These are phyloP conservation scores for Rhombomys opimus DNA, from an alignment of 2,113 vertebrate genomes.

Conservation along the genomic window DNA sequence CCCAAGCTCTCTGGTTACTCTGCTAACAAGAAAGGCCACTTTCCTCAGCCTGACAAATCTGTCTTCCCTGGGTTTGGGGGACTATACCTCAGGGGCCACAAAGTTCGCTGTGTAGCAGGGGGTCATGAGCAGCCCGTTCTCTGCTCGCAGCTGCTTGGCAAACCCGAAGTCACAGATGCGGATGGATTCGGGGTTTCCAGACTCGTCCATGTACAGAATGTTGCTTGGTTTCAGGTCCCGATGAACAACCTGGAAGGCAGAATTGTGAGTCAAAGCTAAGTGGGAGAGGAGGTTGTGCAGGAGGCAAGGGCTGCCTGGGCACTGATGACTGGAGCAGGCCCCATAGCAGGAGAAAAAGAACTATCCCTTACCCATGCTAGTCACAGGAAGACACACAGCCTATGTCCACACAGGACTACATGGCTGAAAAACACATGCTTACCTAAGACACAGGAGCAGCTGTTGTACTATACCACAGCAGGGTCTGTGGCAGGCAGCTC, in stretches of 20 bases:
- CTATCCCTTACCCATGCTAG: not conserved
- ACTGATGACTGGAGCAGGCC: not conserved
- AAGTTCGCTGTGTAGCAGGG: constrained; percentile 98
- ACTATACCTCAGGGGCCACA: constrained; percentile 95
- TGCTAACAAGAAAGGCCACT: not conserved
- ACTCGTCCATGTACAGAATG: constrained; percentile 96
- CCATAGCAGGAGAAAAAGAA: not conserved
- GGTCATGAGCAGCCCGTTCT: constrained; percentile 97
- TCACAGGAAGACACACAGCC: too few relatives aligned
- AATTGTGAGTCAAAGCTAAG: accelerated
- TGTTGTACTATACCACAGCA: accelerated
- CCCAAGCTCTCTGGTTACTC: accelerated
- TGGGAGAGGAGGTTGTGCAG: accelerated
- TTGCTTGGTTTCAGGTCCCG: constrained; percentile 97
- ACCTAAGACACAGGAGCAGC: accelerated
- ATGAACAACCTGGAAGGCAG: constrained; percentile 92
- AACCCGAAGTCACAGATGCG: constrained; percentile 96
- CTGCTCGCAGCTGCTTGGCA: constrained; percentile 95
- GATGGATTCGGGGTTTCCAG: constrained; percentile 94
- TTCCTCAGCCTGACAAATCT: not conserved
- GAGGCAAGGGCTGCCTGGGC: too few relatives aligned
- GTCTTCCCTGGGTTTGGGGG: accelerated
- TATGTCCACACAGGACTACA: accelerated
- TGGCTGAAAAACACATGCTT: not conserved
- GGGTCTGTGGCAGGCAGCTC: accelerated